Conservation (phyloP, 2,888 invertebrate species). For the Orthosia gothica region DNA sequence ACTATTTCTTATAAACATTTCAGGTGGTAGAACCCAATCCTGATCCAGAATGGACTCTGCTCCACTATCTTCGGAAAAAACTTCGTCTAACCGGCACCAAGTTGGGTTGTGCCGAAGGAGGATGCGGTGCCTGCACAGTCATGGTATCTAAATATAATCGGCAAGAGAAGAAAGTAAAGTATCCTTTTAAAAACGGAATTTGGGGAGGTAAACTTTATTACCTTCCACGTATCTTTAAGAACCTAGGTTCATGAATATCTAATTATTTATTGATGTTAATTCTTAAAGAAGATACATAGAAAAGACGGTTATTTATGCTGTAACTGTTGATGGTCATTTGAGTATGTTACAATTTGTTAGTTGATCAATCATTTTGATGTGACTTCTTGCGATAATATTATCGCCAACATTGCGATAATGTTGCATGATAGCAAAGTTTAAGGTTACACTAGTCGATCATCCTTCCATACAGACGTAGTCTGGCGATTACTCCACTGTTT, state of each 20-base stretch:
- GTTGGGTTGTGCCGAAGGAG: slow-evolving; percentile 98
- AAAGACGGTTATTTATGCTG: not conserved
- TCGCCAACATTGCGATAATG: slow-evolving; percentile 27
- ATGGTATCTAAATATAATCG: slow-evolving; percentile 96
- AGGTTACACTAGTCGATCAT: too few species aligned
- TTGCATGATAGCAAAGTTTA: slow-evolving; percentile 17
- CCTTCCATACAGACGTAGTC: too few species aligned
- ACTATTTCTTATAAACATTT: slow-evolving; percentile 16
- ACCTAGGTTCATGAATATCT: not conserved
- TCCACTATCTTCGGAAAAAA: slow-evolving; percentile 96
- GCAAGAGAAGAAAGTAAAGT: slow-evolving; percentile 86
- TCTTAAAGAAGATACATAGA: not conserved
- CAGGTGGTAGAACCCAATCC: slow-evolving; percentile 94
- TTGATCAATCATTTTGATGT: slow-evolving; percentile 33
- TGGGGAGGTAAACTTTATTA: not conserved
- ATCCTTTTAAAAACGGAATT: slow-evolving; percentile 81
- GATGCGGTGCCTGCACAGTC: slow-evolving; percentile 99
- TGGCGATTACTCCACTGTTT: too few species aligned
- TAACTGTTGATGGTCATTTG: slow-evolving; percentile 2
- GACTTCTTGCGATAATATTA: slow-evolving; percentile 30
- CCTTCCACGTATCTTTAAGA: not conserved
- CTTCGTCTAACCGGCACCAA: slow-evolving; percentile 97
- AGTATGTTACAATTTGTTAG: slow-evolving; percentile 4
- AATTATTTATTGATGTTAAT: slow-evolving; percentile 1
- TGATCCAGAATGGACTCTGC: slow-evolving; percentile 96